Evolutionary conservation across 2,888 invertebrate species (phyloP), one percentile per base, ranked within the genome.

Genomic region (Habrosyne pyritoides): DNA sequence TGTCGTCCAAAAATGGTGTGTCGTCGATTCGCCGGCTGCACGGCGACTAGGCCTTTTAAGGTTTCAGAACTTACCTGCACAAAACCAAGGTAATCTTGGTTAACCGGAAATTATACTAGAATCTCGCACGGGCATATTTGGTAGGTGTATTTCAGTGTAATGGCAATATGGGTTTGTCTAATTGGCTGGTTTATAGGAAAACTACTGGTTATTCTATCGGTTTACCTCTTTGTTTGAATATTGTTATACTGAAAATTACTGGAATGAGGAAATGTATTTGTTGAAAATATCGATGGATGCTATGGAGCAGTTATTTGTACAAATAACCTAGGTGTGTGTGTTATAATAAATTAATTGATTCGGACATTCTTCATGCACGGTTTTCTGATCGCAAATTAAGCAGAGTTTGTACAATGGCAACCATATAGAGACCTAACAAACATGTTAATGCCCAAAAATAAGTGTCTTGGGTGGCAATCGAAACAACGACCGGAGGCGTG

Each of bases 31-130:
- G 72, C 67, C 77, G 78, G 71, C 69, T 75, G 79, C 79, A 72
- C 75, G 64, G 67, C 70, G 61, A 62, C 76, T 87, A 83, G 74
- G 61, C 91, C 91, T 85, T 91, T 85, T 90, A 91, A 73, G 91
- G 91, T 73, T 80, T 81, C 79, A 64, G 66, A 69, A 68, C 75
- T 77, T 77, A 71, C 67, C 61, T 60, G 60, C 64, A 57, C 59
- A 42, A 18, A 54, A 56, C 59, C 71, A 82, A 81, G 79, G 79
- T 73, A 69, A 84, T 75, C 81, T 70, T 71, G 67, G 77, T 76
- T 77, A 69, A 65, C 73, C 69, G 74, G 72, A 75, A 69, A 75
- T 69, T 51, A 33, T 21, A 50, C 49, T 18, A 28, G 28, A 50
- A 30, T 28, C 28, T 10, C 28, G 18, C 21, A n/a, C 10, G 18